These are phyloP conservation scores for Psammodynastes pulverulentus DNA, from an alignment of 2,113 vertebrate genomes.

Conservation along the genomic window DNA sequence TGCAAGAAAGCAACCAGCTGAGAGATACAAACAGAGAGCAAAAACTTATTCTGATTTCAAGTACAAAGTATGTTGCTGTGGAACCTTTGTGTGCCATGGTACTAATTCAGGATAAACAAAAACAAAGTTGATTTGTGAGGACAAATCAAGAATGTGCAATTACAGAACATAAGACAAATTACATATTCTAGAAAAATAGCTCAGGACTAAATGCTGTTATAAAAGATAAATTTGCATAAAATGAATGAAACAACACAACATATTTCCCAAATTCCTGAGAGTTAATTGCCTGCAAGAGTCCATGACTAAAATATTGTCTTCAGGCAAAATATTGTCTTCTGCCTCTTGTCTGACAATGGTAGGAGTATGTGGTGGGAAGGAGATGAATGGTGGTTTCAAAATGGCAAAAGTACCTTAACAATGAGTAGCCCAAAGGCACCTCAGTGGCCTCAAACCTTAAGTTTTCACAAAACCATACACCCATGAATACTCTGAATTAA, in stretches of 20 bases:
- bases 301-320: not conserved
- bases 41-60: not conserved
- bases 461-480: not conserved
- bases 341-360: not conserved
- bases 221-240: not conserved
- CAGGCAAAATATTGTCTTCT: not conserved
- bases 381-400: not conserved
- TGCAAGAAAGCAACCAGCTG: not conserved
- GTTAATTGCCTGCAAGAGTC: not conserved
- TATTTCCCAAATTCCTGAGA: not conserved
- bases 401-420: not conserved
- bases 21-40: not conserved
- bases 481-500: not conserved
- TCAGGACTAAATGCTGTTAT: not conserved
- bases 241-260: not conserved
- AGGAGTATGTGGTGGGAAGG: not conserved
- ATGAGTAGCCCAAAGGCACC: not conserved
- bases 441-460: not conserved
- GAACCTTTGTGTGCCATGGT: not conserved
- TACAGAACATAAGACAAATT: not conserved
- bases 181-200: not conserved
- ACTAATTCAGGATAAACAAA: not conserved
- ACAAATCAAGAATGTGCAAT: not conserved
- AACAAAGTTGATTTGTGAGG: not conserved
- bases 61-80: not conserved